These are phyloP conservation scores for Sakesphorus luctuosus DNA, from an alignment of 2,113 vertebrate genomes.

Conservation along the genomic window DNA sequence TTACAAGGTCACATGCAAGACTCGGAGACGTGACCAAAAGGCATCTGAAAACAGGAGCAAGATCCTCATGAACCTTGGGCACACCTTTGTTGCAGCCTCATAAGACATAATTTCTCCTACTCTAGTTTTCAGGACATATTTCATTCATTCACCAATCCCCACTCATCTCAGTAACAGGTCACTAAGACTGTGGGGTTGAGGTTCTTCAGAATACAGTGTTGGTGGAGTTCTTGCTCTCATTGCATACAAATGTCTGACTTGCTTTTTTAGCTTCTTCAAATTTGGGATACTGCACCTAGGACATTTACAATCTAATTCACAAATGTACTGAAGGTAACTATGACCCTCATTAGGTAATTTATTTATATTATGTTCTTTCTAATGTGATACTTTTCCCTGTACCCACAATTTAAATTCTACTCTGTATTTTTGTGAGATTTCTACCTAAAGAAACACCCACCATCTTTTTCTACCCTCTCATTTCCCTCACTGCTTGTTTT, in stretches of 20 bases:
- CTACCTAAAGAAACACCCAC: slow-evolving; percentile 11
- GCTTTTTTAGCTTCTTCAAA: background rate
- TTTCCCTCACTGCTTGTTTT: slow-evolving; percentile 30
- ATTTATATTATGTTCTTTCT: background rate
- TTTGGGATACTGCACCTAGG: background rate
- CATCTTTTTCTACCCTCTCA: background rate
- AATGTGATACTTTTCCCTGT: background rate
- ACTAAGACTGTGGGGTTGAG: background rate
- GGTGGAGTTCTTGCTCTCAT: background rate
- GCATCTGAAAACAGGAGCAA: background rate
- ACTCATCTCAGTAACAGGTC: background rate
- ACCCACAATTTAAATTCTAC: background rate
- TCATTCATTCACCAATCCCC: background rate
- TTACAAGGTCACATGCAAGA: background rate
- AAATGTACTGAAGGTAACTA: background rate
- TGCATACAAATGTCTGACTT: background rate
- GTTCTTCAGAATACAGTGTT: background rate
- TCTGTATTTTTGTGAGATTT: background rate
- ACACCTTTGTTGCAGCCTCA: background rate
- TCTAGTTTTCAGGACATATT: background rate
- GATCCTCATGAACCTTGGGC: background rate
- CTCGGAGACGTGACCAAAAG: background rate
- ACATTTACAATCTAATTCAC: background rate
- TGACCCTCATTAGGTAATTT: background rate
- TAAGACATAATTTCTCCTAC: background rate